Evolutionary conservation across 2,113 vertebrate genomes (phyloP).

Genomic region (Brachyistius frenatus): DNA sequence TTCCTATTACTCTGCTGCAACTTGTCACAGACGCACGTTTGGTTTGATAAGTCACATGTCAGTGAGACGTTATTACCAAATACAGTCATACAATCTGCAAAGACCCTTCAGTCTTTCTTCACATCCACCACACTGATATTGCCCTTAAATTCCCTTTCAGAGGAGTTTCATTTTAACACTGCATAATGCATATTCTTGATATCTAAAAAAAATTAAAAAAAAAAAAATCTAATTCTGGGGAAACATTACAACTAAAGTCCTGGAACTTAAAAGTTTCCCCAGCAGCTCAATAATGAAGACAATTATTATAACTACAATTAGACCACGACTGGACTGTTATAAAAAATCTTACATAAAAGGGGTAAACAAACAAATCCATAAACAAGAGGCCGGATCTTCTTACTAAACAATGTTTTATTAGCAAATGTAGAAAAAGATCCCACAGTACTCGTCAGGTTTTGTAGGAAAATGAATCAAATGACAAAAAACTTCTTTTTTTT

Average conservation of each 20-base stretch:
- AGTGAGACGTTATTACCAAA: conserved; percentile 36
- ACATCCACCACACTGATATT: background rate
- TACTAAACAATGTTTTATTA: conserved; percentile 71
- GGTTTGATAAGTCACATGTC: conserved; percentile 41
- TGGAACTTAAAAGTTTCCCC: too few species aligned
- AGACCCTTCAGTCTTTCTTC: background rate
- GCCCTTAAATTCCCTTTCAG: background rate
- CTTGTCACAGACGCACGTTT: conserved; percentile 4
- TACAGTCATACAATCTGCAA: conserved; percentile 15
- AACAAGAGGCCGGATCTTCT: background rate
- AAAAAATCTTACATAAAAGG: too few species aligned
- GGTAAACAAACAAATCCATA: conserved; percentile 3
- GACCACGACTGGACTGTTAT: too few species aligned
- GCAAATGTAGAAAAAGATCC: conserved; percentile 71
- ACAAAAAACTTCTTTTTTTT: background rate
- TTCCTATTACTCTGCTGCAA: background rate
- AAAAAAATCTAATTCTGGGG: too few species aligned
- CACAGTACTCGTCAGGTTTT: background rate
- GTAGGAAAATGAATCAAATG: background rate
- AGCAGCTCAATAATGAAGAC: too few species aligned
- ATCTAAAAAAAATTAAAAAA: too few species aligned
- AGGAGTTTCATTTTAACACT: background rate
- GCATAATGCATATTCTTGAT: too few species aligned
- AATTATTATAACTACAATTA: too few species aligned
- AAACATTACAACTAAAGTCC: too few species aligned